Evolutionary conservation across 2,113 vertebrate genomes (phyloP).

Genomic region (Oxygymnocypris stewartii): DNA sequence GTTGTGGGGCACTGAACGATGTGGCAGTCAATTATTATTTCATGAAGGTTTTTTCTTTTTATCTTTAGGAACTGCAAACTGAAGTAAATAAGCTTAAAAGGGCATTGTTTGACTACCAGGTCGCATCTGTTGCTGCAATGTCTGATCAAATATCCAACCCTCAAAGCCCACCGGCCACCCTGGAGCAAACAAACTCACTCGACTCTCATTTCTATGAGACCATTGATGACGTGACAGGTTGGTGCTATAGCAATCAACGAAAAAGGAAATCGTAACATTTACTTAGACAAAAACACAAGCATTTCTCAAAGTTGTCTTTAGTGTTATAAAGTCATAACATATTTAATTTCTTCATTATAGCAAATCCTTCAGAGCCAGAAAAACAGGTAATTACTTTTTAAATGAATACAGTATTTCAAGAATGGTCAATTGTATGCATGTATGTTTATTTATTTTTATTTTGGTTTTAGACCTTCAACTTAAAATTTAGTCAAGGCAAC

Average conservation of each 20-base stretch:
- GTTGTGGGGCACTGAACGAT: background rate
- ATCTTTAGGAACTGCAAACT: background rate
- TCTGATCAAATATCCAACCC: slow-evolving; percentile 44
- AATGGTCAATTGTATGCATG: background rate
- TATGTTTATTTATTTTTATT: too few relatives aligned
- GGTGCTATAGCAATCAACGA: background rate
- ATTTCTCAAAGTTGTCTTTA: background rate
- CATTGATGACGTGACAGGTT: slow-evolving; percentile 41
- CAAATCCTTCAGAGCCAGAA: background rate
- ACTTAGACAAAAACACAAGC: background rate
- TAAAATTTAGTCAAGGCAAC: too few relatives aligned
- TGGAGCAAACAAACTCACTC: background rate
- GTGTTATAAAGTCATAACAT: background rate
- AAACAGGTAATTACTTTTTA: slow-evolving; percentile 45
- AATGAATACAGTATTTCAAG: background rate
- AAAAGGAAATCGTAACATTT: too few relatives aligned
- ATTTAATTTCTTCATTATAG: slow-evolving; percentile 54
- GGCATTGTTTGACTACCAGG: slow-evolving; percentile 4
- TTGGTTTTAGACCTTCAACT: too few relatives aligned
- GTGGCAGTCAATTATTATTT: background rate
- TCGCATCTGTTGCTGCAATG: fast-evolving
- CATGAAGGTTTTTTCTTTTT: background rate
- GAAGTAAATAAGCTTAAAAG: slow-evolving; percentile 53
- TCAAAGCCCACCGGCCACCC: background rate
- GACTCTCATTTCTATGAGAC: slow-evolving; percentile 16